phyloP scores from a whole-genome alignment of 2,797 vertebrate species.

The Sebastes itinus region DNA sequence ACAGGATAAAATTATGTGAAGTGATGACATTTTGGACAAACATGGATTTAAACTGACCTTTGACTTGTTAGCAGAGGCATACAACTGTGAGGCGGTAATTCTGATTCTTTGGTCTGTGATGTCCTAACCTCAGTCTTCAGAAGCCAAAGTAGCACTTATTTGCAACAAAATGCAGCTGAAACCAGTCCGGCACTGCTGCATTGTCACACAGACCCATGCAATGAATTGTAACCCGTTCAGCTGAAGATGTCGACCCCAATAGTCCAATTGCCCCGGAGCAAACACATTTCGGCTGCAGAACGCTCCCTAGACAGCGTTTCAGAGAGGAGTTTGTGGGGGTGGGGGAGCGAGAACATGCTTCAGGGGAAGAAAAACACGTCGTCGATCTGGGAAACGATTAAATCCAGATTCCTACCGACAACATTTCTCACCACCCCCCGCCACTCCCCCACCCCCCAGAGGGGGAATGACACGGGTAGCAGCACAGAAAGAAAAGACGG shows the following conservation, averaged over 20 bases:
- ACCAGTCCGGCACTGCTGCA: background rate
- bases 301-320: conserved; percentile 63
- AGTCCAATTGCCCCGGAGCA: conserved; percentile 51
- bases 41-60: background rate
- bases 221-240: conserved; percentile 39
- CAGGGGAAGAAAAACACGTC: conserved; percentile 67
- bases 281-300: conserved; percentile 57
- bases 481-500: conserved; percentile 37
- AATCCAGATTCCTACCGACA: conserved; percentile 72
- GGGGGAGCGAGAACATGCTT: conserved; percentile 55
- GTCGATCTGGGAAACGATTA: conserved; percentile 72
- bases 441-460: conserved; percentile 15
- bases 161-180: background rate
- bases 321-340: conserved; percentile 33
- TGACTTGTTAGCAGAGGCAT: background rate
- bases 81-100: background rate
- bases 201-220: conserved; percentile 7
- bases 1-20: too few species aligned
- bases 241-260: conserved; percentile 51
- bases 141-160: conserved; percentile 4
- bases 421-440: conserved; percentile 29
- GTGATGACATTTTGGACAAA: background rate
- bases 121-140: background rate
- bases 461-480: conserved; percentile 54
- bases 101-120: background rate